Evolutionary conservation across 2,113 vertebrate genomes (phyloP).

Genomic region (Podarcis cretensis): DNA sequence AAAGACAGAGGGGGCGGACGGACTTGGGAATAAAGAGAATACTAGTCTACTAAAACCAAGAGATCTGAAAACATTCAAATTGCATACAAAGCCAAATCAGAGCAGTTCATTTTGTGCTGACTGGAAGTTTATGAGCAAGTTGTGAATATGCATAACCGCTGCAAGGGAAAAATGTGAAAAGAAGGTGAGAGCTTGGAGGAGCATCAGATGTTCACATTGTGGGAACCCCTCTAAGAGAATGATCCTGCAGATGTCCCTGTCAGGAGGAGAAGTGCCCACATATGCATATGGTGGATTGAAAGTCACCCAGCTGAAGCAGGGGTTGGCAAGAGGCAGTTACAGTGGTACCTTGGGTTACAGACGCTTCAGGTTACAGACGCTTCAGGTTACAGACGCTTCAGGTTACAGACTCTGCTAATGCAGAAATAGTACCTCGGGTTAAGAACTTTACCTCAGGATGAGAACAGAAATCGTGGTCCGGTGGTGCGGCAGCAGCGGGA

Average conservation of each 20-base stretch:
- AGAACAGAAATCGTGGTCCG: too few relatives aligned
- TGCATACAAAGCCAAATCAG: background rate
- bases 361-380: too few relatives aligned
- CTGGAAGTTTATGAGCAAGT: background rate
- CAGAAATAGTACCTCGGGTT: too few relatives aligned
- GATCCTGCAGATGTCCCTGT: background rate
- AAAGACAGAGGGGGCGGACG: background rate
- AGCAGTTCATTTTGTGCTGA: background rate
- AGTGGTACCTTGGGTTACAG: too few relatives aligned
- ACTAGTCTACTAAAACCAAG: background rate
- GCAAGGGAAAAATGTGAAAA: background rate
- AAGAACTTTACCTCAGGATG: too few relatives aligned
- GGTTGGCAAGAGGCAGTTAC: too few relatives aligned
- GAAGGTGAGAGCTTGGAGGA: background rate
- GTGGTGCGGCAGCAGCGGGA: too few relatives aligned
- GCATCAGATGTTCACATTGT: background rate
- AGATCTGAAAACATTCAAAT: constrained; percentile 3
- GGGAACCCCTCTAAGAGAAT: background rate
- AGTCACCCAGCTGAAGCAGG: background rate
- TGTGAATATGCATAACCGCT: background rate
- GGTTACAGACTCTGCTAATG: too few relatives aligned
- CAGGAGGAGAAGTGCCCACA: background rate
- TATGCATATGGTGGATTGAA: background rate
- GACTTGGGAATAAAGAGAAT: background rate
- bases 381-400: too few relatives aligned